phyloP scores from a whole-genome alignment of 2,113 vertebrate species.

The Ceyx margarethae region DNA sequence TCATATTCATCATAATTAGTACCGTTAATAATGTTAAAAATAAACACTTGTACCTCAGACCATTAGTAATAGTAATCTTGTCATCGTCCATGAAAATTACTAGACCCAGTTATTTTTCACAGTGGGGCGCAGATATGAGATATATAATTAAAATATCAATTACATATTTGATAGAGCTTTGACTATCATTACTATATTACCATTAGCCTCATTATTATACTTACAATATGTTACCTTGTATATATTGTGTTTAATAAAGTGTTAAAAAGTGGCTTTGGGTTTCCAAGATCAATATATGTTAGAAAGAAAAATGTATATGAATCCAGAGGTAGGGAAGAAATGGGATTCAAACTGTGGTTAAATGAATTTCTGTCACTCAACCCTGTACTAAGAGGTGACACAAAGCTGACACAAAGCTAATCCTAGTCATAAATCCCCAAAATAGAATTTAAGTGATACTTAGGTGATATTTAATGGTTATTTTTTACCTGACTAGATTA shows the following conservation, averaged over 20 bases:
- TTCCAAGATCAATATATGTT: conserved; percentile 15
- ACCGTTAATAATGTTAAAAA: conserved; percentile 72
- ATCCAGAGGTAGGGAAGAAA: conserved; percentile 32
- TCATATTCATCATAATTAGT: conserved; percentile 64
- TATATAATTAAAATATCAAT: conserved; percentile 80
- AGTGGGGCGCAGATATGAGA: conserved; percentile 61
- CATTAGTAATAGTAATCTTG: conserved; percentile 72
- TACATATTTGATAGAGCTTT: conserved; percentile 48
- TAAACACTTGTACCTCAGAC: conserved; percentile 67
- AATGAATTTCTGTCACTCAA: conserved; percentile 49
- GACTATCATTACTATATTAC: conserved; percentile 33
- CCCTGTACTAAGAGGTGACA: conserved; percentile 28
- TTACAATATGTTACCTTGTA: conserved; percentile 44
- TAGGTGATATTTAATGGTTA: conserved; percentile 43
- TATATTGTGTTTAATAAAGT: conserved; percentile 57
- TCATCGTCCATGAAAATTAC: conserved; percentile 66
- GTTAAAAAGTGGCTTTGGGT: conserved; percentile 38
- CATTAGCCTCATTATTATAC: conserved; percentile 25
- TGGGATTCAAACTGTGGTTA: conserved; percentile 51
- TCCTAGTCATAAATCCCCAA: conserved; percentile 56
- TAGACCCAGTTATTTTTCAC: conserved; percentile 67
- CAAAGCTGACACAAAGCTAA: conserved; percentile 48
- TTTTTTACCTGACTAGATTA: conserved; percentile 44
- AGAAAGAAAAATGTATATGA: conserved; percentile 32
- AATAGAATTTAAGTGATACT: conserved; percentile 55